Evolutionary conservation across 1,140 invertebrate genomes (phyloP), one percentile per base, ranked within the genome.

Genomic region (Drosophila lacteicornis): DNA sequence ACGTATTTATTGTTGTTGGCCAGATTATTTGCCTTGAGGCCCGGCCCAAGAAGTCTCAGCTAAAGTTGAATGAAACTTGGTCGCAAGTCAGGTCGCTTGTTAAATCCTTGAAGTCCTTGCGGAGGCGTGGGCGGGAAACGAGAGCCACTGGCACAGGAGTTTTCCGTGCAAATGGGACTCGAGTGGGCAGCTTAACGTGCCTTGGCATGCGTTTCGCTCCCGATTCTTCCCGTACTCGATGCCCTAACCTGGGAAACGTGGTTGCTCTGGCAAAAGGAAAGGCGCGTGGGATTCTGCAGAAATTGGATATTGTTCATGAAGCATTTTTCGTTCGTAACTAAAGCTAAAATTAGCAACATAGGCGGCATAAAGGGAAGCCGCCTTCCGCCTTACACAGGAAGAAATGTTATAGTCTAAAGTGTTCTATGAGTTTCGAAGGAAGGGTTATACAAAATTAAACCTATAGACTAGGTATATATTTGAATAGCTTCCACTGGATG

Each of bases 31-130:
- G 69, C 67, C 69, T 45, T 38, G 53, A 59, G 69, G 69, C 46
- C 46, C 55, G 69, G 69, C 46, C 46, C 55, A 51, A 73, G 25
- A 40, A 73, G 70, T 74, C 67, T 73, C n/a, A 27, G 68, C 53
- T 40, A 74, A 74, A 74, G 70, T 74, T 74, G 70, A 74, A 60
- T 73, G 67, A 74, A 74, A 74, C 70, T 73, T 73, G 67, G 45
- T 40, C 15, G 49, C 43, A 62, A 56, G 60, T 38, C 30, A 30
- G n/a, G 33, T 47, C 47, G 47, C 49, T 56, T 56, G 53, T 56
- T 56, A 40, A 46, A 58, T 45, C 38, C 59, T 67, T 66, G 11
- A 62, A 62, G 63, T 56, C 53, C 53, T 25, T n/a, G 36, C 51
- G 7, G 25, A n/a, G 53, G 25, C 27, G 11, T 17, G 12, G 53